A percentile compares a stretch with the other conserved stretches of the same genome.
phyloP scores from a whole-genome alignment of 2,113 vertebrate genomes.

The Kryptolebias marmoratus region DNA sequence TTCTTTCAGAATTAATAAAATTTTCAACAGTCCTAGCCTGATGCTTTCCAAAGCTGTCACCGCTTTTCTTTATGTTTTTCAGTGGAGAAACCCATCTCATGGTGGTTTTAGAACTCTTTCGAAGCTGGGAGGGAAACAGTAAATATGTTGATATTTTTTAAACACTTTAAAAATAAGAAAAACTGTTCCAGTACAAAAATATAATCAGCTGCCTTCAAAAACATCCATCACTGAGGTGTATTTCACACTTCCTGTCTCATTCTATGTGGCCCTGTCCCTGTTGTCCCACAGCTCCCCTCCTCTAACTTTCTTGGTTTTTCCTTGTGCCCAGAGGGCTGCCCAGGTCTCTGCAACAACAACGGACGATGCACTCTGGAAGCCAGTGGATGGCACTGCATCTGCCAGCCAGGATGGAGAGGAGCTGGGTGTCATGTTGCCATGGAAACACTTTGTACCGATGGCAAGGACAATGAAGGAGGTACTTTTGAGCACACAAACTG shows the following conservation, averaged over 20 bases:
- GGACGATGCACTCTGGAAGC: constrained; percentile 96
- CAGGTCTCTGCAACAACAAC: constrained; percentile 98
- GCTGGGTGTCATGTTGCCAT: constrained; percentile 96
- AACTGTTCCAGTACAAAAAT: constrained; percentile 31
- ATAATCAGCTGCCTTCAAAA: constrained; percentile 32
- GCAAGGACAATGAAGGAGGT: constrained; percentile 99
- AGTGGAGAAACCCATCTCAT: not conserved
- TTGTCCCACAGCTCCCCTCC: constrained; percentile 2
- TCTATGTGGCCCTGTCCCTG: not conserved
- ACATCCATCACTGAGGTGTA: constrained; percentile 50
- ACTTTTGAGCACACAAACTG: constrained; percentile 19
- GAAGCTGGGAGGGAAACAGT: not conserved
- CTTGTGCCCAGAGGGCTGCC: constrained; percentile 90
- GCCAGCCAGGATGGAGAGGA: constrained; percentile 96
- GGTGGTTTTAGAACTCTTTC: not conserved
- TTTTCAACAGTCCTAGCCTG: not conserved
- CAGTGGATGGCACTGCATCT: constrained; percentile 97
- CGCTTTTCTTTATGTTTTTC: not conserved
- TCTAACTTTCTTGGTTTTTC: constrained; percentile 34
- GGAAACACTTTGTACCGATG: constrained; percentile 95
- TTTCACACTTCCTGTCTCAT: constrained; percentile 46
- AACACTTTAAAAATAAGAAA: not conserved
- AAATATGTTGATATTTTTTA: not conserved
- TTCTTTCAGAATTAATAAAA: not conserved
- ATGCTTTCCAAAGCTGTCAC: not conserved